Conservation (phyloP, 92 coral and sea anemone species). For the Anthopleura xanthogrammica region DNA sequence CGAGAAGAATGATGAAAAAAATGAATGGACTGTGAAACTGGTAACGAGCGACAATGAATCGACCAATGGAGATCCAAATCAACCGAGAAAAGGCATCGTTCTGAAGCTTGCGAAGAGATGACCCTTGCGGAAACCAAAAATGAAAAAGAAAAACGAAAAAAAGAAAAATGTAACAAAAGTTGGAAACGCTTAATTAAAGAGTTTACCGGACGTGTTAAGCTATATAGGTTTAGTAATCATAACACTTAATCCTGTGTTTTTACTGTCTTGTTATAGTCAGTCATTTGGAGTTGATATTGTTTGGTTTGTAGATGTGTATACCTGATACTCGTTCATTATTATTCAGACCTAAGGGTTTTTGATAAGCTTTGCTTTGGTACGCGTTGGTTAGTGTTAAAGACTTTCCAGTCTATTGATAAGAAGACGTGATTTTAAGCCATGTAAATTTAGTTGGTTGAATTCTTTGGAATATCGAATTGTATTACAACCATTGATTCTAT, state of each 20-base stretch:
- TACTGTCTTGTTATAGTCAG: neutral
- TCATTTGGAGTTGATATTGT: neutral
- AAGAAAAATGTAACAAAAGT: conserved; percentile 10
- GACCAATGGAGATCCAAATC: conserved; percentile 70
- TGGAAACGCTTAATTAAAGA: neutral
- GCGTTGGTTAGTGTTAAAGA: conserved; percentile 2
- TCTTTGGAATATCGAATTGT: neutral
- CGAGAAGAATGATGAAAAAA: conserved; percentile 51
- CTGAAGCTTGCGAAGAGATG: conserved; percentile 94
- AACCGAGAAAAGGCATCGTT: conserved; percentile 94
- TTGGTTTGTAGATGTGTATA: neutral
- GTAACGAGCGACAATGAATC: conserved; percentile 79
- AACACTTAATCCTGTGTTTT: neutral
- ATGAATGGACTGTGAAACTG: conserved; percentile 97
- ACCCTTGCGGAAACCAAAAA: conserved; percentile 6
- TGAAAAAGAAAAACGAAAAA: conserved; percentile 10
- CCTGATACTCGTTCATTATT: neutral
- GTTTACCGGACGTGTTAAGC: neutral
- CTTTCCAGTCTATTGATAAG: neutral
- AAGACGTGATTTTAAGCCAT: neutral
- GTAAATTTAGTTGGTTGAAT: neutral
- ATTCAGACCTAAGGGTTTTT: neutral
- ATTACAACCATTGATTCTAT: neutral
- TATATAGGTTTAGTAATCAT: neutral
- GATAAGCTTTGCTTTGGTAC: neutral